Conservation (phyloP, 2,888 invertebrate genomes). For the Achlya flavicornis region DNA sequence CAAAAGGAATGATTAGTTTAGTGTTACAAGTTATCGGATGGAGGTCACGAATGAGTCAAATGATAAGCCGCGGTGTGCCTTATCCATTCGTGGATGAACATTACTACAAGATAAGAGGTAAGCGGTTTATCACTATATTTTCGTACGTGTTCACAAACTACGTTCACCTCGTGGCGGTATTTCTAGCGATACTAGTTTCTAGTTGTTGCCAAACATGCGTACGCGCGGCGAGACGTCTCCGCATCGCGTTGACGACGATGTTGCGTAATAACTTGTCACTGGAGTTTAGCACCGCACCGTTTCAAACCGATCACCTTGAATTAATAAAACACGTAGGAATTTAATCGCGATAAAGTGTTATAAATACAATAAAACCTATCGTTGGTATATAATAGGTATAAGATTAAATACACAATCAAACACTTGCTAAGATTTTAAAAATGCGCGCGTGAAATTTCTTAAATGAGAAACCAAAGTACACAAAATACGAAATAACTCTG, state of each 20-base stretch:
- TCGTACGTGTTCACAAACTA: constrained; percentile 25
- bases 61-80: constrained; percentile 28
- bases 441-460: neutral
- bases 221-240: constrained; percentile 42
- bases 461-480: neutral
- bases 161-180: constrained; percentile 23
- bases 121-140: constrained; percentile 26
- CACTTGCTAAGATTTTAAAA: neutral
- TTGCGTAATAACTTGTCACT: constrained; percentile 59
- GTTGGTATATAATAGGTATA: neutral
- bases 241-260: constrained; percentile 31
- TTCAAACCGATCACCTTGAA: constrained; percentile 47
- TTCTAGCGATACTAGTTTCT: constrained; percentile 27
- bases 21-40: constrained; percentile 25
- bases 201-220: constrained; percentile 55
- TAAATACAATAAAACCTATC: neutral
- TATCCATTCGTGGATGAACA: constrained; percentile 30
- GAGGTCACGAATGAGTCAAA: constrained; percentile 33
- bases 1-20: constrained; percentile 22
- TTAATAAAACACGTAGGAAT: constrained; percentile 21
- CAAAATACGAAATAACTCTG: too few relatives aligned
- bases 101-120: constrained; percentile 1
- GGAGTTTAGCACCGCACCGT: constrained; percentile 36
- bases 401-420: neutral
- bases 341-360: constrained; percentile 9